A percentile compares a stretch with the other conserved stretches of the same genome.
Conservation (phyloP, 2,797 vertebrate species). For the Chloroceryle inda region DNA sequence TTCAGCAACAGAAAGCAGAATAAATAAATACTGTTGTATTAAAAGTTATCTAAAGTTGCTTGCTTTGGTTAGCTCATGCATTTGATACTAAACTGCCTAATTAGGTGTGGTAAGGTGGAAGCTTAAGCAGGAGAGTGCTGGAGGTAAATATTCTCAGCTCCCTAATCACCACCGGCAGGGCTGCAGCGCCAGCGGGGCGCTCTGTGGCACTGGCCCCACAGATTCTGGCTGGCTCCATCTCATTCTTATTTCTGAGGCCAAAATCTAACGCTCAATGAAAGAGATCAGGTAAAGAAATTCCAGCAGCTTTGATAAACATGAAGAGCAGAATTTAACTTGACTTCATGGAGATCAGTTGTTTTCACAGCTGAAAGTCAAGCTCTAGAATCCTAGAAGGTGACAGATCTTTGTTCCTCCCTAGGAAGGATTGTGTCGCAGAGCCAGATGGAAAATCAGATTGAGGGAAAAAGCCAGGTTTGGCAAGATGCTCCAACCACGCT, state of each 20-base stretch:
- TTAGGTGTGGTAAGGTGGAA: conserved; percentile 35
- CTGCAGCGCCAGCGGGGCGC: neutral
- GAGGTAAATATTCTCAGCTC: conserved; percentile 35
- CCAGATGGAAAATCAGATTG: neutral
- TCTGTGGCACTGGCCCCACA: neutral
- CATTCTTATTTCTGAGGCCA: neutral
- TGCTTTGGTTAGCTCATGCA: neutral
- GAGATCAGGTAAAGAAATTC: neutral
- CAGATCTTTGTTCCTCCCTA: neutral
- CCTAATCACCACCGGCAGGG: neutral
- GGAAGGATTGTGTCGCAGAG: conserved; percentile 2
- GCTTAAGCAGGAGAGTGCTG: conserved; percentile 24
- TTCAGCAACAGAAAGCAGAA: neutral
- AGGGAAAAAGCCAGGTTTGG: conserved; percentile 34
- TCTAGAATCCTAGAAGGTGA: neutral
- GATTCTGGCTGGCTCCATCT: neutral
- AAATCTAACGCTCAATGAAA: neutral
- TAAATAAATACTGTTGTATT: neutral
- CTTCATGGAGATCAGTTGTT: neutral
- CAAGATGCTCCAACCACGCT: conserved; percentile 46
- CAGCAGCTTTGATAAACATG: neutral
- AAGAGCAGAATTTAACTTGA: neutral
- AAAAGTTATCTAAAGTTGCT: neutral
- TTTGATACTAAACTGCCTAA: conserved; percentile 9
- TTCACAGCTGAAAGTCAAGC: neutral